Evolutionary conservation across 2,113 vertebrate genomes (phyloP).

Genomic region (Dissostichus mawsoni): DNA sequence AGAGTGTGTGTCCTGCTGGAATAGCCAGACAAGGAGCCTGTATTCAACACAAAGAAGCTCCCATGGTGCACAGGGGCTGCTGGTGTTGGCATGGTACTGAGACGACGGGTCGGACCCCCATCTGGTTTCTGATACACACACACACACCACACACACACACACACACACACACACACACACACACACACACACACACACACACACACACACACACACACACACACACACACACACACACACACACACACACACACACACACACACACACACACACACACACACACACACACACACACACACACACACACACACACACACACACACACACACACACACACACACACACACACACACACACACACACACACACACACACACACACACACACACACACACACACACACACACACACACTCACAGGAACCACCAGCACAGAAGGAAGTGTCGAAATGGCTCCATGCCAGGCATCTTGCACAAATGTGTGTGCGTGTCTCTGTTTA

Average conservation of each 20-base stretch:
- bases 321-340: slow-evolving; percentile 27
- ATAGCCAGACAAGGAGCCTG: slow-evolving; percentile 47
- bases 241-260: slow-evolving; percentile 18
- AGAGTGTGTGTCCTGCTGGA: slow-evolving; percentile 22
- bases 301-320: slow-evolving; percentile 4
- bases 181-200: slow-evolving; percentile 25
- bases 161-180: slow-evolving; percentile 3
- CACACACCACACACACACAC: slow-evolving; percentile 24
- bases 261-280: slow-evolving; percentile 4
- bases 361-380: slow-evolving; percentile 2
- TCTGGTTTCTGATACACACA: slow-evolving; percentile 63
- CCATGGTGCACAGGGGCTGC: slow-evolving; percentile 57
- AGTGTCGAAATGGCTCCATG: slow-evolving; percentile 58
- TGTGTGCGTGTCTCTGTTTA: slow-evolving; percentile 54
- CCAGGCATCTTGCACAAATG: slow-evolving; percentile 62
- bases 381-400: slow-evolving; percentile 21
- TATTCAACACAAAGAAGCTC: slow-evolving; percentile 64
- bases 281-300: slow-evolving; percentile 21
- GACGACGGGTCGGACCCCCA: slow-evolving; percentile 71
- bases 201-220: slow-evolving; percentile 13
- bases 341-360: slow-evolving; percentile 10
- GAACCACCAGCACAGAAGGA: slow-evolving; percentile 50
- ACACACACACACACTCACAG: slow-evolving; percentile 6
- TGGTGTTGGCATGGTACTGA: slow-evolving; percentile 64
- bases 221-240: slow-evolving; percentile 13